Conservation (phyloP, 2,797 vertebrate genomes). For the Salmo trutta region DNA sequence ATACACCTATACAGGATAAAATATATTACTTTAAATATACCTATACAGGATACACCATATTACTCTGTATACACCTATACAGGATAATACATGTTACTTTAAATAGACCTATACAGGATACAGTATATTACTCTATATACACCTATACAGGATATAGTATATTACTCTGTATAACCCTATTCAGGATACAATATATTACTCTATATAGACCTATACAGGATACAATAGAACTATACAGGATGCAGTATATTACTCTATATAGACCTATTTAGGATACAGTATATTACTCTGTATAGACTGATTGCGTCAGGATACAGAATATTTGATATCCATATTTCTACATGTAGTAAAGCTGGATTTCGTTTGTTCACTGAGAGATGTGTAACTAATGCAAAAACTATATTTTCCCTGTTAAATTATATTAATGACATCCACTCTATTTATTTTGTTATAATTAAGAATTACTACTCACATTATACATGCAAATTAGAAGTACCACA, state of each 20-base stretch:
- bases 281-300: too few relatives aligned
- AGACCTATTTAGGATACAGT: too few relatives aligned
- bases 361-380: background rate
- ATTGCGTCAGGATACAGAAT: too few relatives aligned
- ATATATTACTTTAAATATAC: background rate
- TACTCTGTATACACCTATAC: background rate
- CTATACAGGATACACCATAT: background rate
- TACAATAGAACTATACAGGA: slow-evolving; percentile 18
- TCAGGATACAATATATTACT: too few relatives aligned
- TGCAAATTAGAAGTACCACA: background rate
- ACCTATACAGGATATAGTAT: too few relatives aligned
- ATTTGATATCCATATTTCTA: too few relatives aligned
- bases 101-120: too few relatives aligned
- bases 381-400: background rate
- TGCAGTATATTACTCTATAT: background rate
- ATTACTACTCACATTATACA: background rate
- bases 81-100: slow-evolving; percentile 2
- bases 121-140: too few relatives aligned
- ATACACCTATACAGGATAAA: too few relatives aligned
- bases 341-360: background rate
- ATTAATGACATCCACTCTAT: background rate
- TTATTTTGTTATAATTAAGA: background rate
- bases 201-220: slow-evolving; percentile 10
- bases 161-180: too few relatives aligned
- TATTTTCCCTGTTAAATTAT: background rate